Evolutionary conservation across 2,888 invertebrate genomes (phyloP), one percentile per base, ranked within the genome.

Genomic region (Halocaridina rubra): DNA sequence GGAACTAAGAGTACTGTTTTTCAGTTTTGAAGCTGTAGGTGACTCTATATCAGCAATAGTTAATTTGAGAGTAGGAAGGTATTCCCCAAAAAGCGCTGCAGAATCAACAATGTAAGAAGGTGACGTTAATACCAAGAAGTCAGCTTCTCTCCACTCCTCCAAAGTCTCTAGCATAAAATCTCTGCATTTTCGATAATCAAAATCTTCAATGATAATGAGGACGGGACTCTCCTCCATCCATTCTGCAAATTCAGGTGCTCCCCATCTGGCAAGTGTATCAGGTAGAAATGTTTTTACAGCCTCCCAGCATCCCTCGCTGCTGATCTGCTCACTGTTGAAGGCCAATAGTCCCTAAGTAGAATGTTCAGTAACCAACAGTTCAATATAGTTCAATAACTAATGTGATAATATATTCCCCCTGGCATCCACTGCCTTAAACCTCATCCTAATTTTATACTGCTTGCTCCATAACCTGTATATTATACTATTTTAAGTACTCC

Each of bases 201-300:
- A 82, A 10, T 82, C 81, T n/a, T 82, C 81, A 22, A 82, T 77
- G 27, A 82, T 77, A 10, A 82, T 2, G 1, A 82, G 77, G 16
- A 69, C 69, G 0, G n/a, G 30, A 0, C 69, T 57, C 16, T 27
- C 19, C 27, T 67, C 81, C 69, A 82, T 53, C 77, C 76, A 82
- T 13, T 76, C 77, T 10, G 76, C 76, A n/a, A 67, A n/a, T 7
- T 30, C n/a, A 2, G 32, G 3, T 2, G 67, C 24, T 4, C 77
- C 69, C 24, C 69, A 69, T 7, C 19, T 8, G 2, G 57, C 29
- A 1, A 57, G 24, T n/a, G 57, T 57, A 19, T 77, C 71, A 7
- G 22, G 30, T 22, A 82, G 19, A 8, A 32, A 32, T 8, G 30
- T 16, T 32, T 76, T 82, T 24, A 77, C 29, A 4, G 46, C 69